Evolutionary conservation across 2,888 invertebrate genomes (phyloP), one percentile per base, ranked within the genome.

Genomic region (Macrophya alboannulata): DNA sequence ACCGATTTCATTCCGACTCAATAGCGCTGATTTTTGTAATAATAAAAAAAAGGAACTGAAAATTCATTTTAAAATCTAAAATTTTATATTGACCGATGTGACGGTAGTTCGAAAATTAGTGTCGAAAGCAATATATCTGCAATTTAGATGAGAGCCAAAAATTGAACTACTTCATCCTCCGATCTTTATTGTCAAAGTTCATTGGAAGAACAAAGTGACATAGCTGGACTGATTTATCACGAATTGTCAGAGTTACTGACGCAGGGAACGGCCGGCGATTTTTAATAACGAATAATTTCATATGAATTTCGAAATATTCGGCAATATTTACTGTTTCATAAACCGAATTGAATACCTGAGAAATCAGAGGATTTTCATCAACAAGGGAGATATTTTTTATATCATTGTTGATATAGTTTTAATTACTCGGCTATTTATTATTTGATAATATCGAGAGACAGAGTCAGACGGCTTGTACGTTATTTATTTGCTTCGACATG

Each of bases 351-450:
- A 72, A 48, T 25, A n/a, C 79, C 31, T 25, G 31, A 77, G 9
- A 37, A 25, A 77, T 21, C 40, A 62, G 40, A 59, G 21, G 31
- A 81, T 59, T 51, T 51, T 62, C 3, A 62, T 62, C 81, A 40
- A 81, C 81, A 21, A 81, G 81, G 25, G 25, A 81, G 8, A 59
- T 59, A 9, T 21, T 81, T 43, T 62, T 43, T 40, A 12, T 74
- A 74, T 62, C 76, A 43, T 15, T 72, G 89, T 87, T 88, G 86
- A 87, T 89, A 89, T 89, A 88, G 89, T 90, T 89, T 88, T 88
- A 89, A 90, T 90, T 88, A 88, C 88, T 88, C 85, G 85, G 85
- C 83, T 88, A 87, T 89, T 87, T 87, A 90, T 90, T 89, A 88
- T 88, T 89, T 86, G 86, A 86, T 86, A 87, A 89, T 88, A 89